These are phyloP conservation scores for Onychomys leucogaster DNA, from an alignment of 2,797 vertebrate genomes.

Conservation along the genomic window DNA sequence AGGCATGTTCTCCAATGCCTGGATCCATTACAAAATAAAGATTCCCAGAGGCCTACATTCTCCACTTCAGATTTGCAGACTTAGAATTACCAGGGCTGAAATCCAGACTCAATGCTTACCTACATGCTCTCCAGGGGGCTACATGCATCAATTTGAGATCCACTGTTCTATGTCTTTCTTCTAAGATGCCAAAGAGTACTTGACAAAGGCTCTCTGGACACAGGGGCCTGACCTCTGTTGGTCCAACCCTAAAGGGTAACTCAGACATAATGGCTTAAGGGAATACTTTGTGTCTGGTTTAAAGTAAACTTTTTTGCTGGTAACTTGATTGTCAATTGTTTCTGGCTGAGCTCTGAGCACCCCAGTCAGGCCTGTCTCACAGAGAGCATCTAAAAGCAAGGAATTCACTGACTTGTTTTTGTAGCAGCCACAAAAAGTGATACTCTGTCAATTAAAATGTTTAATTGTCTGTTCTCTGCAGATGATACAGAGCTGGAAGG, in stretches of 20 bases:
- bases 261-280: not conserved
- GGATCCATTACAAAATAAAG: slow-evolving; percentile 23
- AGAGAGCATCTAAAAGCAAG: slow-evolving; percentile 43
- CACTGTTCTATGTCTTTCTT: not conserved
- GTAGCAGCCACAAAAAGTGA: slow-evolving; percentile 11
- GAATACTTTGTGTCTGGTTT: not conserved
- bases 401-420: not conserved
- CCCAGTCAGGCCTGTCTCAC: not conserved
- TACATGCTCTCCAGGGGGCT: not conserved
- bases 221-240: slow-evolving; percentile 56
- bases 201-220: slow-evolving; percentile 27
- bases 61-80: not conserved
- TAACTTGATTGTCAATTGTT: not conserved
- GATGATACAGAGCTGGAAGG: not conserved
- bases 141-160: not conserved
- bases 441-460: not conserved
- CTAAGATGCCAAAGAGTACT: not conserved
- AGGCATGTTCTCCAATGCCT: not conserved
- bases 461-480: slow-evolving; percentile 10
- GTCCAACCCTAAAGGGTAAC: slow-evolving; percentile 10
- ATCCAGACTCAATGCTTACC: not conserved
- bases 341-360: not conserved
- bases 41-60: not conserved
- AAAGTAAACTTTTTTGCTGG: not conserved
- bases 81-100: not conserved